Conservation (phyloP, 2,888 invertebrate genomes). For the Brachypalpus laphriformis region DNA sequence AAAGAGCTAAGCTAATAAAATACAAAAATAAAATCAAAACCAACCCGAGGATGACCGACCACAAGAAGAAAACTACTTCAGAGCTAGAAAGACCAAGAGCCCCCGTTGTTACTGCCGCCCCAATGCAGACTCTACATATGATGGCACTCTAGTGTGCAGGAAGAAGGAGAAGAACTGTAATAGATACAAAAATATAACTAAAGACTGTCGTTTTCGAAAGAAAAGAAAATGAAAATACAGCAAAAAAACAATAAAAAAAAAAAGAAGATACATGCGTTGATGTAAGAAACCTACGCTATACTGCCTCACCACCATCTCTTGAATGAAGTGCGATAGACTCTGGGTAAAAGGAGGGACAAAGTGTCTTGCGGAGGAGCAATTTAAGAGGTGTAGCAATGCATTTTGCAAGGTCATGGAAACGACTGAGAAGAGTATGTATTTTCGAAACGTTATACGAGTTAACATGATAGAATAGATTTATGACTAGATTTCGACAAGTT, state of each 20-base stretch:
- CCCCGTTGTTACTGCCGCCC: background rate
- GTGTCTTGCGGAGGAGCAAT: background rate
- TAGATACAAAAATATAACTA: conserved; percentile 25
- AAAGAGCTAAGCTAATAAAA: conserved; percentile 28
- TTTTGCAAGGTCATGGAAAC: background rate
- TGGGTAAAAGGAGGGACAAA: background rate
- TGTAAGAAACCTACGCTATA: background rate
- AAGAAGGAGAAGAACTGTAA: background rate
- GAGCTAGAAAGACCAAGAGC: background rate
- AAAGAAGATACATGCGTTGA: conserved; percentile 5
- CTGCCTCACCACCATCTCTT: background rate
- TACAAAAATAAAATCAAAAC: background rate
- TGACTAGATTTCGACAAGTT: background rate
- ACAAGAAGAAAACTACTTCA: background rate
- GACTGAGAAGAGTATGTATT: background rate
- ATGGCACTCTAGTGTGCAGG: background rate
- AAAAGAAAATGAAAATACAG: conserved; percentile 31
- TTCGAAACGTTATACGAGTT: background rate
- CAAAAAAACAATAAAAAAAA: conserved; percentile 5
- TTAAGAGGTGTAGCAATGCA: background rate
- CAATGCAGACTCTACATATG: conserved; percentile 29
- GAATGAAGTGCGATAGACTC: background rate
- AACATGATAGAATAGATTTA: background rate
- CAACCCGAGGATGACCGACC: conserved; percentile 26
- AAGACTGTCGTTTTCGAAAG: conserved; percentile 22